Evolutionary conservation across 2,113 vertebrate genomes (phyloP).

Genomic region (Guaruba guarouba): DNA sequence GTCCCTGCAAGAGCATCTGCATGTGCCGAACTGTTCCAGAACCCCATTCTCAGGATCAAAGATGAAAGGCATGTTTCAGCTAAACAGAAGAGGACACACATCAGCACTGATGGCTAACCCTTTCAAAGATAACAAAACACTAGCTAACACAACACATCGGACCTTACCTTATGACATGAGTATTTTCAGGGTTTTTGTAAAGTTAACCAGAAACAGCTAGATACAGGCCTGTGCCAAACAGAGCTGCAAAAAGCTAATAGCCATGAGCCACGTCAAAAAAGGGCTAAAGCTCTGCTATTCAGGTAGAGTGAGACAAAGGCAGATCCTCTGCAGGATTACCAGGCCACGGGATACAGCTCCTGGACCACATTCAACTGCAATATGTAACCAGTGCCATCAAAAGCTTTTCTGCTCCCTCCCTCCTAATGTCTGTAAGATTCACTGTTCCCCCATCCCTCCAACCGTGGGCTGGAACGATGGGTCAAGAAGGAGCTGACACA

Average conservation of each 20-base stretch:
- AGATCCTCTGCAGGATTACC: neutral
- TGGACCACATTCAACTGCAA: neutral
- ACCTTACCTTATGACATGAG: neutral
- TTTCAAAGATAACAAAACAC: conserved; percentile 1
- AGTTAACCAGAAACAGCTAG: conserved; percentile 34
- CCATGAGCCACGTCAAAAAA: neutral
- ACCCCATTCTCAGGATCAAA: neutral
- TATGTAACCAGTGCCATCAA: neutral
- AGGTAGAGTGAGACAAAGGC: neutral
- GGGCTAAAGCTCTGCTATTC: neutral
- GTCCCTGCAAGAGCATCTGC: neutral
- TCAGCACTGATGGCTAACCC: conserved; percentile 7
- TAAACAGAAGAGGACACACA: conserved; percentile 15
- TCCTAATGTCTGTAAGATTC: neutral
- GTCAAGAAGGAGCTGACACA: neutral
- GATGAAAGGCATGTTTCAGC: conserved; percentile 18
- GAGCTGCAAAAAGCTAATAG: neutral
- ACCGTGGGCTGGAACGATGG: rapidly evolving
- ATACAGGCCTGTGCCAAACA: neutral
- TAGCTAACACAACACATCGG: neutral
- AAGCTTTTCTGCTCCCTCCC: neutral
- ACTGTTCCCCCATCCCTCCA: neutral
- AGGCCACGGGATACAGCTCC: neutral
- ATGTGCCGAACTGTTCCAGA: neutral
- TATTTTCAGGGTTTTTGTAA: neutral